A percentile compares a stretch with the other conserved stretches of the same genome.
phyloP scores from a whole-genome alignment of 2,888 invertebrate species.

The Electrophaes corylata region DNA sequence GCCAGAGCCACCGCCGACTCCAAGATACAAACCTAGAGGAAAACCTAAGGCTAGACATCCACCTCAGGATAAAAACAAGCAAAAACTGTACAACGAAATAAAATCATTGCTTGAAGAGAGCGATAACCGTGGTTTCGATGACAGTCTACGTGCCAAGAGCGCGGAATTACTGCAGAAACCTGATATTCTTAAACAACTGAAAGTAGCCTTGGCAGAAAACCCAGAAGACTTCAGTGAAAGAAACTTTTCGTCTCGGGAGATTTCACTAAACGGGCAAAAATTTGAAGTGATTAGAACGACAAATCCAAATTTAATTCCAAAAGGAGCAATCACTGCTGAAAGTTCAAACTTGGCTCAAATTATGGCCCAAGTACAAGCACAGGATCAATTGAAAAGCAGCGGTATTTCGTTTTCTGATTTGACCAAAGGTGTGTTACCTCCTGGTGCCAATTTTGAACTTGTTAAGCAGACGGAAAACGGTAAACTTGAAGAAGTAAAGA shows the following conservation, averaged over 20 bases:
- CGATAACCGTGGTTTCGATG: constrained; percentile 83
- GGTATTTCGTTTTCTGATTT: constrained; percentile 89
- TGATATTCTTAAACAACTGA: constrained; percentile 89
- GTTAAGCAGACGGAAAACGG: constrained; percentile 90
- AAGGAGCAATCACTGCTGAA: constrained; percentile 82
- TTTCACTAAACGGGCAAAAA: constrained; percentile 90
- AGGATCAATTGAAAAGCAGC: constrained; percentile 82
- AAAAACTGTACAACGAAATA: constrained; percentile 84
- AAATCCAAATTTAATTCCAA: constrained; percentile 87
- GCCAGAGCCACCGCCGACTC: constrained; percentile 64
- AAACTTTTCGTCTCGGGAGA: constrained; percentile 89
- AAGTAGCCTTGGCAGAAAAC: constrained; percentile 88
- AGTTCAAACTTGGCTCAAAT: constrained; percentile 71
- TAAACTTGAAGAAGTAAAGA: constrained; percentile 87
- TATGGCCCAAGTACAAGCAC: constrained; percentile 65
- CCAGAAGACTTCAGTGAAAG: constrained; percentile 86
- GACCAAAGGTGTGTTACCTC: constrained; percentile 91
- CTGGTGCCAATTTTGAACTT: constrained; percentile 91
- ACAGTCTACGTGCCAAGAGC: constrained; percentile 77
- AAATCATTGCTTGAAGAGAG: constrained; percentile 82
- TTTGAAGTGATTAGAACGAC: constrained; percentile 89
- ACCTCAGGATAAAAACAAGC: constrained; percentile 81
- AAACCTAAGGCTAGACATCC: constrained; percentile 70
- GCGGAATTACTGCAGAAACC: constrained; percentile 87
- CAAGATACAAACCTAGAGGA: constrained; percentile 64